Base-by-base conservation (phyloP, 1,140 invertebrate species). In the Steinernema khuongi region DNA sequence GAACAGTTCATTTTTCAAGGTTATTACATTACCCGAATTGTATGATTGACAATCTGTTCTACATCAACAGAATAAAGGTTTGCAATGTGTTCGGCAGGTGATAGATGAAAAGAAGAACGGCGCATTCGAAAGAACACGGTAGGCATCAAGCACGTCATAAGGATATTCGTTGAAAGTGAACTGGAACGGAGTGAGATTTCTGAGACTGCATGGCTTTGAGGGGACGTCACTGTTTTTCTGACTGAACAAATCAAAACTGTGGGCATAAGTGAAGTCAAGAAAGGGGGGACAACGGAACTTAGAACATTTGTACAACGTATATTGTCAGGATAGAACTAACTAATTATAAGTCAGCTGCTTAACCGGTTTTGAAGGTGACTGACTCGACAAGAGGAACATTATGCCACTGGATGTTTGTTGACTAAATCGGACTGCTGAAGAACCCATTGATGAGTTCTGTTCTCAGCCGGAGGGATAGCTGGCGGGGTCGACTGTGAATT, bases 341-440 rank as follows among this genome's bases (percentile, higher is more conserved):
- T 73, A n/a, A n/a, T n/a, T n/a, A n/a, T n/a, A n/a, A n/a, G n/a
- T n/a, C n/a, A n/a, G n/a, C n/a, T n/a, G n/a, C n/a, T 17, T 29
- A 44, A 74, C 72, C 44, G 43, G 29, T 36, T 32, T 28, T 43
- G 30, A 26, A 36, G 41, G 28, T 41, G 50, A 32, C 67, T 1
- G 28, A 19, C 18, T 50, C 22, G 72, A 26, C 44, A 43, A 69
- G 66, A 29, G 26, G 11, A 71, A 1, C 44, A 66, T 36, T 30
- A 60, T 41, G 41, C 36, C 19, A 67, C 29, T 22, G 44, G 70
- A 43, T 66, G 30, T 43, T 74, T 75, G 17, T 67, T 66, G 28
- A 80, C 73, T 22, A 79, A 74, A 74, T 80, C 79, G 28, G 79
- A 77, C 70, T 80, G 79, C 71, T 80, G 77, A 1, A 79, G 78